Evolutionary conservation across 2,888 invertebrate species (phyloP), one percentile per base, ranked within the genome.

Genomic region (Latrodectus hesperus): DNA sequence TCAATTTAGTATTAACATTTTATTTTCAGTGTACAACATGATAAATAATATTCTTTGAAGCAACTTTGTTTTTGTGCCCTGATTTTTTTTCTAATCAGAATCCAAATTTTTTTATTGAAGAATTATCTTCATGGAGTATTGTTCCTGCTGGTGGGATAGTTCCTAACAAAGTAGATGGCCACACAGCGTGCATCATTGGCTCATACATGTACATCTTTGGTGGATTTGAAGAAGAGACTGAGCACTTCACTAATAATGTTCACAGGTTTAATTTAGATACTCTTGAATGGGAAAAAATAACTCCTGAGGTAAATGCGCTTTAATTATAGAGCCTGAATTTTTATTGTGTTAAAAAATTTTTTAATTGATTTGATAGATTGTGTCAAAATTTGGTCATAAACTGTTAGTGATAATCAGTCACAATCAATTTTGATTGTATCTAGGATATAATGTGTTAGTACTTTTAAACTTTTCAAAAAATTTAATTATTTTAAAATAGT

Each of bases 171-270:
- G 94, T 97, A 90, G 98, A 98, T 93, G 98, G 98, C 0, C 98
- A 98, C 92, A 95, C 97, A 0, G 97, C 98, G 1, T 96, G 96
- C 91, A 93, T 96, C 0, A 95, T 96, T 90, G 94, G 94, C 82
- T 94, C 95, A 91, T 94, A 94, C 91, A 97, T 98, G 97, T 96
- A 95, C 91, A 95, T 98, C 88, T 97, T 96, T 93, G 98, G 97
- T 52, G 98, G 98, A 0, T 98, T 96, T 93, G 97, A 97, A 91
- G 97, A 97, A 92, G 95, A 95, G 80, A 94, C 95, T 67, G 95
- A 96, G 91, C 94, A 95, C 89, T 97, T 96, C 92, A 96, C 96
- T 9, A 95, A 95, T 91, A 96, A 96, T 91, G 95, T 96, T 0
- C 96, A 95, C 92, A 94, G 94, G 78, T 93, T 97, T 74, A 94